Percentiles rank a stretch among this genome's conserved stretches.
phyloP scores from a whole-genome alignment of 2,113 vertebrate genomes.

The Peromyscus californicus region DNA sequence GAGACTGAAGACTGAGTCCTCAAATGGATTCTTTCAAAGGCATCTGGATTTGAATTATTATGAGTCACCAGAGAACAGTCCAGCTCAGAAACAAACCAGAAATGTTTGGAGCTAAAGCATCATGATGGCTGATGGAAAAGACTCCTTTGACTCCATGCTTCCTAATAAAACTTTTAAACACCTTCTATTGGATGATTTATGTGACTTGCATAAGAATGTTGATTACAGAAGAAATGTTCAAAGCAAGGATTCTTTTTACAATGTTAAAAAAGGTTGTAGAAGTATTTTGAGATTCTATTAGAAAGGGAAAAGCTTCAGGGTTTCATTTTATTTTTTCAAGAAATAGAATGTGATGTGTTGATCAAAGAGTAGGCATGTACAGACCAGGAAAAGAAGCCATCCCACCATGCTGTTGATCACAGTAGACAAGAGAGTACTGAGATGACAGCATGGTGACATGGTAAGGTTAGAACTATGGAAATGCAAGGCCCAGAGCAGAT shows the following conservation, averaged over 20 bases:
- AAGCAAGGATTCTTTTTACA: neutral
- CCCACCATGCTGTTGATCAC: neutral
- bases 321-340: neutral
- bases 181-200: neutral
- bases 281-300: conserved; percentile 25
- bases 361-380: neutral
- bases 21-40: neutral
- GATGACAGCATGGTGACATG: neutral
- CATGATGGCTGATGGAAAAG: neutral
- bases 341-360: neutral
- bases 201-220: neutral
- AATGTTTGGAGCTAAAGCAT: neutral
- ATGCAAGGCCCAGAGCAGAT: neutral
- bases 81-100: neutral
- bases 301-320: neutral
- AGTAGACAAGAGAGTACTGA: neutral
- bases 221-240: neutral
- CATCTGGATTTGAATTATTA: neutral
- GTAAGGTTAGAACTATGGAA: neutral
- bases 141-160: neutral
- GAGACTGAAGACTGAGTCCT: neutral
- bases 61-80: neutral
- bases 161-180: neutral
- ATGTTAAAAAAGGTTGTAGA: neutral
- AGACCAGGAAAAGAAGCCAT: neutral